Base-by-base conservation (phyloP, 2,888 invertebrate species). In the Asteroscopus sphinx region DNA sequence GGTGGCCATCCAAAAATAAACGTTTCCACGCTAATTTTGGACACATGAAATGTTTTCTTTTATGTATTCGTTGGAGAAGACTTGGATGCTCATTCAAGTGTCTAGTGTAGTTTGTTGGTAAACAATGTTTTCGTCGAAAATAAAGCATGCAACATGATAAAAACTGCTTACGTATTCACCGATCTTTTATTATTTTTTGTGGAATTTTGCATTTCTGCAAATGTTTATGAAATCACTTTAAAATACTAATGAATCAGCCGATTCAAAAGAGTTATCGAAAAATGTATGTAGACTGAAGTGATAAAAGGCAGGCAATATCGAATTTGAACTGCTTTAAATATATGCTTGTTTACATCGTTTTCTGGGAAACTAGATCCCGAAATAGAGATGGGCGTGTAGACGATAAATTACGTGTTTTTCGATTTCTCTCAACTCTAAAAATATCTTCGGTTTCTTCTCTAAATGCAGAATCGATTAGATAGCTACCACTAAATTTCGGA, bases 331-430 rank as follows among this genome's bases (percentile, higher is more conserved):
- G 4, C 21, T 21, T 21, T 21, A 32, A 25, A 13, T 21, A 21
- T 4, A 36, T 7, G 26, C 13, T 15, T 66, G 42, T 40, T 40
- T 40, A 36, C 25, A 40, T 40, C 9, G 2, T 36, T 47, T 58
- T 58, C 59, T 21, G 2, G 1, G 67, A 58, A 66, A 66, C 26
- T 9, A 11, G 33, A 40, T 58, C 67, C 59, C 58, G 35, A 63
- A 58, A 36, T 66, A 63, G 67, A 66, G 16, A 36, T 58, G 44
- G 59, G 59, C 12, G 58, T 45, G 48, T 40, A 44, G 15, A 58
- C 40, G 44, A 21, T 21, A 21, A 26, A 32, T 36, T 32, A 41
- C 13, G 6, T 26, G 39, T 26, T 44, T 28, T 48, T 40, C 58
- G 4, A 40, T n/a, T 40, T 45, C 30, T 17, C n/a, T 2, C 6